Evolutionary conservation across 2,113 vertebrate species (phyloP), one percentile per base, ranked within the genome.

Genomic region (Channa maculata): DNA sequence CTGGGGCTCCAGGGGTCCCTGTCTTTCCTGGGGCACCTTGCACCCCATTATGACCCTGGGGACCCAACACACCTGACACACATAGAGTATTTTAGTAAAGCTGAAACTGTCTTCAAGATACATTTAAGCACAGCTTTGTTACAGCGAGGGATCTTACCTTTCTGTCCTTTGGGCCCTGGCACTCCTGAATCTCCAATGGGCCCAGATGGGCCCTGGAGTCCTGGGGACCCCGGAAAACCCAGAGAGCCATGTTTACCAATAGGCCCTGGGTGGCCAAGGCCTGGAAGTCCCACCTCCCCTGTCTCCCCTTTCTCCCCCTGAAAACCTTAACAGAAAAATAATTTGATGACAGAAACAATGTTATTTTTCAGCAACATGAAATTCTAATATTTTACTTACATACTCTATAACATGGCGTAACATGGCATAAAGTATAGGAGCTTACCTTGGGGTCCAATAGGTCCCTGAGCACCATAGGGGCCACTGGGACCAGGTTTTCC

Each of bases 21-120:
- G 13, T 49, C 13, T 13, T 34, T 55, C 94, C 94, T 2, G n/a
- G 45, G 6, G 3, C 2, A 1, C 94, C 94, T n/a, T 52, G 69
- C 2, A 0, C 13, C 12, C 93, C 93, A 0, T 64, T 34, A 14
- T n/a, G 13, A 11, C 94, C 93, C 37, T 34, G 64, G 11, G 58
- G 49, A 4, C 94, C 94, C 8, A 15, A 50, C 24, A 77, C 39
- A 82, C 93, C 94, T 94, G 64, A 15, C 71, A 81, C 5, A 46
- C 3, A 66, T 8, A 1, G 6, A 49, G 13, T 7, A 24, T 55
- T 45, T 39, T 3, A 10, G 44, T 33, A 5, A 61, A 34, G 1
- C 5, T 1, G 33, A 61, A 24, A 24, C 24, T 3, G 0, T 38
- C 5, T 0, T 13, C 7, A 41, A n/a, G 0, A 61, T 45, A 52